Evolutionary conservation across 2,113 vertebrate species (phyloP), one percentile per base, ranked within the genome.

Genomic region (Apus apus): DNA sequence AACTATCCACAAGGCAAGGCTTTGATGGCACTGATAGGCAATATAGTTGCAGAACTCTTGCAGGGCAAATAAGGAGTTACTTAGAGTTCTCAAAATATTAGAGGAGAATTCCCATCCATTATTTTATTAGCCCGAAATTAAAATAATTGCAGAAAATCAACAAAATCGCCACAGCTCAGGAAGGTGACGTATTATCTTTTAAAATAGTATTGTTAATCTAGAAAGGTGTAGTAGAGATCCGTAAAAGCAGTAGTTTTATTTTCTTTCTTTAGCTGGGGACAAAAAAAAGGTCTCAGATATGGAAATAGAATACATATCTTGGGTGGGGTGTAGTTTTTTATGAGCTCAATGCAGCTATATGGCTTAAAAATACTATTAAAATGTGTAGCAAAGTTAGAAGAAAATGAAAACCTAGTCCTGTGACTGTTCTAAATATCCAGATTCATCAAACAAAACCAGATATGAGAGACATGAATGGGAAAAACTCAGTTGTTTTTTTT

Each of bases 11-110:
- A 40, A 16, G 73, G 57, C 73, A 85, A 34, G 79, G 67, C 51
- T 90, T 64, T 75, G 80, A 92, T 93, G 58, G 57, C 85, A 78
- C 57, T n/a, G 89, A 94, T 93, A 89, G 61, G 45, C 53, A 89
- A 22, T 78, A 54, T 17, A 60, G 26, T 92, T 77, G 27, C 40
- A 68, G 80, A 82, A 74, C 19, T 89, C 48, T 57, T 51, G 19
- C 4, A 15, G 67, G 19, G 13, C 57, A 68, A 93, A 81, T 11
- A 1, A 15, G 53, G 51, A 84, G 43, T 89, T 91, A 48, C 12
- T 64, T 53, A 7, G 79, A 58, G 32, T 56, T 90, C 40, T 86
- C 40, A 62, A 62, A 64, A 32, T 58, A 12, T 10, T 64, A 30
- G 16, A 45, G 54, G n/a, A 78, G 43, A 88, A 60, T 78, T 93